Conservation (phyloP, 1,140 invertebrate species). For the Caenorhabditis brenneri region DNA sequence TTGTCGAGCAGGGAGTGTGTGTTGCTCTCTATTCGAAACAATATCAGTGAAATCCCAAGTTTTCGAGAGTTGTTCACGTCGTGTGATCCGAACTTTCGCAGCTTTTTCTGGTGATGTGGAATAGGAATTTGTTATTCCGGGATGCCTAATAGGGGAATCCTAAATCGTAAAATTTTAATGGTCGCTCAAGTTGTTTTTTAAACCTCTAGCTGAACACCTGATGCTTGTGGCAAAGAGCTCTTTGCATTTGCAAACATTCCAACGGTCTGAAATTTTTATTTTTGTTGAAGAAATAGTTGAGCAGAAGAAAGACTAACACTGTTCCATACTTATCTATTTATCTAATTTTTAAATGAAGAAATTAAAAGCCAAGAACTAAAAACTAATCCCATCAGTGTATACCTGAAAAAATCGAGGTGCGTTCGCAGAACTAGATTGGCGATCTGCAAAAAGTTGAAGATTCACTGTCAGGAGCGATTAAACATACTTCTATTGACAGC, state of each 20-base stretch:
- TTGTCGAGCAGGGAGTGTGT: neutral
- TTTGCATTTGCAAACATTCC: constrained; percentile 34
- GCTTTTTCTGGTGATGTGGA: neutral
- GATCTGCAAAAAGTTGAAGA: no score
- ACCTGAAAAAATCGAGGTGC: no score
- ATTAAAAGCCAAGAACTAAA: no score
- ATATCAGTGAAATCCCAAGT: neutral
- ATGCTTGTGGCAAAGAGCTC: neutral
- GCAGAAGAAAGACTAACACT: no score
- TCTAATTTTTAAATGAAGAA: no score
- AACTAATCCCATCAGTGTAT: no score
- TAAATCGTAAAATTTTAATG: neutral
- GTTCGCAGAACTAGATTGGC: no score
- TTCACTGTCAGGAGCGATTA: neutral
- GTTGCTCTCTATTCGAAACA: no score
- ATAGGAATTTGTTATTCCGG: neutral
- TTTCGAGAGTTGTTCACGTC: neutral
- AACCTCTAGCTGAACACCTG: neutral
- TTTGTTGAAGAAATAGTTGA: no score
- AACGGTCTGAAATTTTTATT: no score
- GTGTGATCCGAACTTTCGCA: neutral
- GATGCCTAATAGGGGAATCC: neutral
- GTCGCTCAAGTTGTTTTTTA: neutral
- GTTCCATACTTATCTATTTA: no score
- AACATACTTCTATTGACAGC: neutral